These are phyloP conservation scores for Tiaroga cobitis DNA, from an alignment of 2,797 vertebrate genomes.

Conservation along the genomic window DNA sequence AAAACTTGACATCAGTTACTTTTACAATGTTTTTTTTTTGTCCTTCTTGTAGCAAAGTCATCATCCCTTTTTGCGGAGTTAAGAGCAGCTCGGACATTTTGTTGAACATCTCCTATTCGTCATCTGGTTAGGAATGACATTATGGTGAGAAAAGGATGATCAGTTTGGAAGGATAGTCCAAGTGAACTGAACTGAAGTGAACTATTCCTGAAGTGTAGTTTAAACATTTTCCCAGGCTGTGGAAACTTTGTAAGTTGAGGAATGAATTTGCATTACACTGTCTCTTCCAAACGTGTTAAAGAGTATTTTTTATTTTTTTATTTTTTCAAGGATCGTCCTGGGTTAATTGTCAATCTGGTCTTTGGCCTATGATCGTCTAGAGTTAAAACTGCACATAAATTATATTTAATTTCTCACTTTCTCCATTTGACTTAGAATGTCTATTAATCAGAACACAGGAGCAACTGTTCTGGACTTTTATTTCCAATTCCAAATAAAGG, in stretches of 20 bases:
- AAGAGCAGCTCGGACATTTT: not conserved
- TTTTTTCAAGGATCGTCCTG: not conserved
- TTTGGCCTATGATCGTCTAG: not conserved
- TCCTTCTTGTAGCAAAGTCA: not conserved
- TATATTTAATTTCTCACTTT: not conserved
- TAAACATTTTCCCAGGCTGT: not conserved
- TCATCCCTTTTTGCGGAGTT: not conserved
- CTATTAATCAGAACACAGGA: not conserved
- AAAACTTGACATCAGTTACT: not conserved
- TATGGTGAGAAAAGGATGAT: not conserved
- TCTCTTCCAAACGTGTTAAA: not conserved
- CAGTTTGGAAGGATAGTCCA: not conserved
- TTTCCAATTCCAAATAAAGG: conserved; percentile 9
- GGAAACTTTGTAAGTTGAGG: not conserved
- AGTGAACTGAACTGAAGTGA: too few relatives aligned
- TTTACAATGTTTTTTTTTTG: not conserved
- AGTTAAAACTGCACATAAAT: not conserved
- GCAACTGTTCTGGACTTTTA: not conserved
- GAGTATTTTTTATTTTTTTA: not conserved
- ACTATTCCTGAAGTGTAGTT: not conserved
- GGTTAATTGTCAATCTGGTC: not conserved
- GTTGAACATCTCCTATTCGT: not conserved
- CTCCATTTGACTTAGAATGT: not conserved
- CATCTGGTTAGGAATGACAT: not conserved
- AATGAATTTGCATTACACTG: not conserved